Evolutionary conservation across 2,888 invertebrate genomes (phyloP).

Genomic region (Orthonevra nobilis): DNA sequence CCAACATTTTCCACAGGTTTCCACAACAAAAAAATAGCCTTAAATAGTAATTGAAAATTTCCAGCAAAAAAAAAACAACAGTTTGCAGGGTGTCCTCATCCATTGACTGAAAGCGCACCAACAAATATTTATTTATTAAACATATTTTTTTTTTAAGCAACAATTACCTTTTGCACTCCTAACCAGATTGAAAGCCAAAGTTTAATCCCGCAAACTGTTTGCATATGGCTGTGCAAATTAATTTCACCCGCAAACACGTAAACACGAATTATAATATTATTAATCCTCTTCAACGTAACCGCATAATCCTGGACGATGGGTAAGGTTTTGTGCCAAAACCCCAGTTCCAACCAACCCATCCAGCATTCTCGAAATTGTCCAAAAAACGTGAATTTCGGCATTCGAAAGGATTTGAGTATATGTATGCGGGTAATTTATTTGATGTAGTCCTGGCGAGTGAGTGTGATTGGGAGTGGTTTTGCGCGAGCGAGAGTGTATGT

Average conservation of each 20-base stretch:
- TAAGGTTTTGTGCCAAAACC: too few relatives aligned
- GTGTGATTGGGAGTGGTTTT: too few relatives aligned
- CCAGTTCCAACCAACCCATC: too few relatives aligned
- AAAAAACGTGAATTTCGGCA: not conserved
- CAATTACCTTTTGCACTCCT: conserved; percentile 28
- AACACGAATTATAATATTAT: conserved; percentile 52
- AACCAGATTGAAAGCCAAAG: conserved; percentile 6
- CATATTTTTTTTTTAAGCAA: not conserved
- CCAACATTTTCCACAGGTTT: conserved; percentile 15
- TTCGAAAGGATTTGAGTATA: too few relatives aligned
- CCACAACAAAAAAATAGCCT: too few relatives aligned
- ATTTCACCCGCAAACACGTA: conserved; percentile 38
- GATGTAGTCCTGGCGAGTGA: too few relatives aligned
- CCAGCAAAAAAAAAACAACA: not conserved
- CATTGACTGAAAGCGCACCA: too few relatives aligned
- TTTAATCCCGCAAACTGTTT: conserved; percentile 14
- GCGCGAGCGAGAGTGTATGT: not conserved
- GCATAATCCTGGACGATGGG: conserved; percentile 41
- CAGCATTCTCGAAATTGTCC: not conserved
- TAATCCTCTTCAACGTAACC: conserved; percentile 42
- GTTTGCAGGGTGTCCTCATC: too few relatives aligned
- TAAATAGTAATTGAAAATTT: conserved; percentile 7
- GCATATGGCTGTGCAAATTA: conserved; percentile 28
- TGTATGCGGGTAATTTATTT: too few relatives aligned
- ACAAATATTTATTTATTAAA: not conserved